Percentiles rank a stretch among this genome's conserved stretches.
phyloP scores from a whole-genome alignment of 2,888 invertebrate species.

The Epinotia bilunana region DNA sequence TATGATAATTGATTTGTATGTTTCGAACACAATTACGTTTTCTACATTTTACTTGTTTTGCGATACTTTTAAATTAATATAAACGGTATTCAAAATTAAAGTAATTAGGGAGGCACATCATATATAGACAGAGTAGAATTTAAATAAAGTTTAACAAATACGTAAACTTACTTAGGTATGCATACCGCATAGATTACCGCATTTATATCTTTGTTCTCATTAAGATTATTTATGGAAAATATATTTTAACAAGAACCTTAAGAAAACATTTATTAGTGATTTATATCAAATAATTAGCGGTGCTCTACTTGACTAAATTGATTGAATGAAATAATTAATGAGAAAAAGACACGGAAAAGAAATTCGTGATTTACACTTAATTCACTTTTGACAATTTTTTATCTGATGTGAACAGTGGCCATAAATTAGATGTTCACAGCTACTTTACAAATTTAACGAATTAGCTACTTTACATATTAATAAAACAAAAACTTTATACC shows the following conservation, averaged over 20 bases:
- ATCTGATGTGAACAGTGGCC: slow-evolving; percentile 27
- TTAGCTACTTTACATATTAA: too few species aligned
- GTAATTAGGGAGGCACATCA: too few species aligned
- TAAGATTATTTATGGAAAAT: not conserved
- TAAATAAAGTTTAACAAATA: not conserved
- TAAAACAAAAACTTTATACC: not conserved
- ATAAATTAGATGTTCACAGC: slow-evolving; percentile 47
- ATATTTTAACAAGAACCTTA: not conserved
- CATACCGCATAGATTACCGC: not conserved
- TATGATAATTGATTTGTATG: too few species aligned
- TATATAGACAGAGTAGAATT: too few species aligned
- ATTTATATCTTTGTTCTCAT: too few species aligned
- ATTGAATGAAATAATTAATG: slow-evolving; percentile 10
- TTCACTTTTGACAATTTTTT: slow-evolving; percentile 23
- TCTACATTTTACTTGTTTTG: too few species aligned
- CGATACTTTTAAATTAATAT: too few species aligned
- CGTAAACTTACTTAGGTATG: not conserved
- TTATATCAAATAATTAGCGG: slow-evolving; percentile 18
- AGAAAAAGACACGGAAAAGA: slow-evolving; percentile 26
- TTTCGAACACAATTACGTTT: too few species aligned
- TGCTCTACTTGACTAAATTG: slow-evolving; percentile 21
- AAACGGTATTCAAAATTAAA: too few species aligned
- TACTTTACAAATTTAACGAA: slow-evolving; percentile 8
- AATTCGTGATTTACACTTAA: slow-evolving; percentile 32
- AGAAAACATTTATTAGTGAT: slow-evolving; percentile 17